Conservation (phyloP, 1,140 invertebrate species). For the Lepidurus couesii region DNA sequence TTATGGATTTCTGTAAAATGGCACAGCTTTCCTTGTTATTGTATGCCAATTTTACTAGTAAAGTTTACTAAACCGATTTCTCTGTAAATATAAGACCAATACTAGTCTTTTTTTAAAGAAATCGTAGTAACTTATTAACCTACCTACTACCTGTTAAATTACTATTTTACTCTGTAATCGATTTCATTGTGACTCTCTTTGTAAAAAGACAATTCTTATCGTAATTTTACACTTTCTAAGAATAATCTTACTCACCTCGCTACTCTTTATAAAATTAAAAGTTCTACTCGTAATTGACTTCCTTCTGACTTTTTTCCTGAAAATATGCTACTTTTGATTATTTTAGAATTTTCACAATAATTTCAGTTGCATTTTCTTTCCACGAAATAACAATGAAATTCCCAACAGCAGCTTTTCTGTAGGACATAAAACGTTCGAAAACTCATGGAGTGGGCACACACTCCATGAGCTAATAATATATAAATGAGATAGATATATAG, state of each 20-base stretch:
- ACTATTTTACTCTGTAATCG: not conserved
- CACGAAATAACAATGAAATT: too few species aligned
- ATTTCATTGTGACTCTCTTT: constrained; percentile 6
- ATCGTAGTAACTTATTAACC: not conserved
- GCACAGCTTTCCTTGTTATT: too few species aligned
- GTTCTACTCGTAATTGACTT: not conserved
- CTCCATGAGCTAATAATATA: not conserved
- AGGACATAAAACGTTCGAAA: too few species aligned
- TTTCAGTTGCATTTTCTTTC: too few species aligned
- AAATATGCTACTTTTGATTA: not conserved
- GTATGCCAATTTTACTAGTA: too few species aligned
- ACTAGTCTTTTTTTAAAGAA: not conserved
- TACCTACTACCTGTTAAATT: not conserved
- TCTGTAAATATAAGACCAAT: not conserved
- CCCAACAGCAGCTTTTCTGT: too few species aligned
- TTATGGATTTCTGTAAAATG: too few species aligned
- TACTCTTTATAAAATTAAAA: not conserved
- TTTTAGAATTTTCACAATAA: too few species aligned
- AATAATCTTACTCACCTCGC: constrained; percentile 6
- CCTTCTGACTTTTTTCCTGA: not conserved
- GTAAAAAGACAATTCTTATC: not conserved
- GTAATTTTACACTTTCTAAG: constrained; percentile 7
- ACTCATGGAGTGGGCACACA: too few species aligned
- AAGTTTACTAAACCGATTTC: too few species aligned
- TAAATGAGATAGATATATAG: not conserved